Conservation (phyloP, 2,888 invertebrate species). For the Aphodius sticticus region DNA sequence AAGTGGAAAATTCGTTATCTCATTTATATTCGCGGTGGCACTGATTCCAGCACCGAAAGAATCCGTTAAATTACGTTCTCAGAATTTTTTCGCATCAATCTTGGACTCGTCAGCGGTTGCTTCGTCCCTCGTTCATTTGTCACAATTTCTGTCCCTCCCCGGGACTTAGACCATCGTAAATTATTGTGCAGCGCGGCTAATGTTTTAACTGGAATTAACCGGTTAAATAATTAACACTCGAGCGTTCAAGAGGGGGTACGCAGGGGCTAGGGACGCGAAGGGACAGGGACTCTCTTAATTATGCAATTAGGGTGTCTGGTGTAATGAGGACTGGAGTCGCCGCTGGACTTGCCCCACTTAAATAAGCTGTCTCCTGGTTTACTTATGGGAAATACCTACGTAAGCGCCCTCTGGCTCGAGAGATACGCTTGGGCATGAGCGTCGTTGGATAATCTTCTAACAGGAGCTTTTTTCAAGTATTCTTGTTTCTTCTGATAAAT, state of each 20-base stretch:
- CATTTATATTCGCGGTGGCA: slow-evolving; percentile 4
- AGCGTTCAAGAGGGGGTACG: not conserved
- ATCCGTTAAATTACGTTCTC: not conserved
- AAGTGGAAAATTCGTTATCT: not conserved
- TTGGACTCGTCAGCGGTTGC: not conserved
- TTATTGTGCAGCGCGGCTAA: not conserved
- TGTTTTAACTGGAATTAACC: slow-evolving; percentile 4
- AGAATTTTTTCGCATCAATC: not conserved
- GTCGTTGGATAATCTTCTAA: too few species aligned
- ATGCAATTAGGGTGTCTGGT: slow-evolving; percentile 35
- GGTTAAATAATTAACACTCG: not conserved
- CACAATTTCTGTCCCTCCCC: not conserved
- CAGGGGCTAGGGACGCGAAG: not conserved
- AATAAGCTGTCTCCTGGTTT: not conserved
- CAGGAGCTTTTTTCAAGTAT: too few species aligned
- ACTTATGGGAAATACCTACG: not conserved
- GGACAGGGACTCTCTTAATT: slow-evolving; percentile 31
- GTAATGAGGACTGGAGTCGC: slow-evolving; percentile 30
- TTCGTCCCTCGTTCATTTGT: not conserved
- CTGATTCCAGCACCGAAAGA: slow-evolving; percentile 4
- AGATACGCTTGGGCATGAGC: too few species aligned
- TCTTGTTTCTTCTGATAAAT: too few species aligned
- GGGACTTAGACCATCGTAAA: not conserved
- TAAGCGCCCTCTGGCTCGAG: not conserved
- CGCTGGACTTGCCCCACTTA: slow-evolving; percentile 29